Conservation (phyloP, 2,797 vertebrate genomes). For the Gymnoscopelus microlampas region DNA sequence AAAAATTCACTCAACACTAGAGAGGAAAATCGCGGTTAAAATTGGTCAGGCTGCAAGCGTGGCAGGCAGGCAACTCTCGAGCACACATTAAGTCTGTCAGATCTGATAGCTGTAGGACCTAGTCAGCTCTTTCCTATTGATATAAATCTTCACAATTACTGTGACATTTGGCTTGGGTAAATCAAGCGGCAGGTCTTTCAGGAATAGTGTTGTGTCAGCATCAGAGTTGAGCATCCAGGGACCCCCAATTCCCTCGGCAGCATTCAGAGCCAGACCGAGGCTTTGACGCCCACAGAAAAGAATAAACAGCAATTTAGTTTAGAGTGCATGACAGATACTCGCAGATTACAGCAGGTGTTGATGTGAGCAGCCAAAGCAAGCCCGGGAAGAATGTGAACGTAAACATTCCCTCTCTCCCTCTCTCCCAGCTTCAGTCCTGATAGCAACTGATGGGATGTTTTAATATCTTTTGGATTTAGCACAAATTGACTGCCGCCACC, state of each 20-base stretch:
- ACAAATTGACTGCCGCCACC: constrained; percentile 43
- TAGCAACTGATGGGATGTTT: constrained; percentile 62
- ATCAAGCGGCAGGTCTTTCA: constrained; percentile 78
- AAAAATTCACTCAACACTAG: constrained; percentile 59
- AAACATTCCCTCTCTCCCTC: constrained; percentile 70
- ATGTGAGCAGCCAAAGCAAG: constrained; percentile 68
- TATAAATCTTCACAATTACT: constrained; percentile 85
- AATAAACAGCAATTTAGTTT: constrained; percentile 82
- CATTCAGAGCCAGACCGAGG: constrained; percentile 66
- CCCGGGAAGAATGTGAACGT: constrained; percentile 69
- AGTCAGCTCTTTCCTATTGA: constrained; percentile 83
- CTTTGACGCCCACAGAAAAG: constrained; percentile 75
- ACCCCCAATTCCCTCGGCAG: constrained; percentile 73
- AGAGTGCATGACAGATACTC: constrained; percentile 75
- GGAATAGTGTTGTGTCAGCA: constrained; percentile 79
- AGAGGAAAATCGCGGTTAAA: constrained; percentile 62
- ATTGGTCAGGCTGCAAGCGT: constrained; percentile 69
- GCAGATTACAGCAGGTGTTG: constrained; percentile 74
- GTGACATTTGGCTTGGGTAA: constrained; percentile 79
- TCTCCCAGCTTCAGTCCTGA: constrained; percentile 52
- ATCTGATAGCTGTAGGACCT: constrained; percentile 80
- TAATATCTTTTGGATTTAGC: constrained; percentile 58
- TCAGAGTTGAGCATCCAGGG: constrained; percentile 69
- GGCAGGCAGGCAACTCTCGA: constrained; percentile 72
- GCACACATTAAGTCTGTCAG: constrained; percentile 80